Conservation (phyloP, 2,888 invertebrate species). For the Ormia ochracea region DNA sequence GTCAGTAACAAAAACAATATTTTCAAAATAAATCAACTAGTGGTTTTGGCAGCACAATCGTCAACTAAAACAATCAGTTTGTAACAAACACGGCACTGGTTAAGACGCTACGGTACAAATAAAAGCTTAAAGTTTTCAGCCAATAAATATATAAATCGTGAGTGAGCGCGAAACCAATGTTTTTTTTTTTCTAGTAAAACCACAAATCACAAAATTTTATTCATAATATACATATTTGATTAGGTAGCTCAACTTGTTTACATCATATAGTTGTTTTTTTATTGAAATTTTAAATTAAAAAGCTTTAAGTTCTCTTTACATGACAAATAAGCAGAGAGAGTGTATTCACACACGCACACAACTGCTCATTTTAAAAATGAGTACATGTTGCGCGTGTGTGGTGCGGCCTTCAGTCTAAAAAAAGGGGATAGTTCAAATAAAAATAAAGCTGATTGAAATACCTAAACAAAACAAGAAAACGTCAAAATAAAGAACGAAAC, state of each 20-base stretch:
- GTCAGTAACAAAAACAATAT: not conserved
- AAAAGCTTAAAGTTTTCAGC: not conserved
- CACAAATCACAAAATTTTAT: slow-evolving; percentile 21
- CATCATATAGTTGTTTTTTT: not conserved
- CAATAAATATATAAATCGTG: slow-evolving; percentile 9
- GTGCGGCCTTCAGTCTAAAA: slow-evolving; percentile 41
- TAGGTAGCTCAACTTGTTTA: slow-evolving; percentile 41
- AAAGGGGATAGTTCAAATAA: slow-evolving; percentile 29
- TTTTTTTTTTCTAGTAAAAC: slow-evolving; percentile 27
- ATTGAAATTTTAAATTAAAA: slow-evolving; percentile 21
- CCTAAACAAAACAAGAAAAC: not conserved
- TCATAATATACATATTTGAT: slow-evolving; percentile 23
- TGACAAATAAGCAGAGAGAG: slow-evolving; percentile 17
- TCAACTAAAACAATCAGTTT: slow-evolving; percentile 45
- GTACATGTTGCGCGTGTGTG: not conserved
- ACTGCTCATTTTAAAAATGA: not conserved
- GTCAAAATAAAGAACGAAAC: slow-evolving; percentile 16
- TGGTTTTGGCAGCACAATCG: slow-evolving; percentile 42
- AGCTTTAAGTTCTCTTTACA: slow-evolving; percentile 46
- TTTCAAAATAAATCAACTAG: slow-evolving; percentile 46
- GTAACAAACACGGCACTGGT: slow-evolving; percentile 54
- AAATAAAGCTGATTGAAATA: slow-evolving; percentile 30
- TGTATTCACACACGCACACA: not conserved
- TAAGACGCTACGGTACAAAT: slow-evolving; percentile 46
- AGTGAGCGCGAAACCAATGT: slow-evolving; percentile 6